Evolutionary conservation across 1,140 invertebrate species (phyloP), one percentile per base, ranked within the genome.

Genomic region (Pectinophora gossypiella): DNA sequence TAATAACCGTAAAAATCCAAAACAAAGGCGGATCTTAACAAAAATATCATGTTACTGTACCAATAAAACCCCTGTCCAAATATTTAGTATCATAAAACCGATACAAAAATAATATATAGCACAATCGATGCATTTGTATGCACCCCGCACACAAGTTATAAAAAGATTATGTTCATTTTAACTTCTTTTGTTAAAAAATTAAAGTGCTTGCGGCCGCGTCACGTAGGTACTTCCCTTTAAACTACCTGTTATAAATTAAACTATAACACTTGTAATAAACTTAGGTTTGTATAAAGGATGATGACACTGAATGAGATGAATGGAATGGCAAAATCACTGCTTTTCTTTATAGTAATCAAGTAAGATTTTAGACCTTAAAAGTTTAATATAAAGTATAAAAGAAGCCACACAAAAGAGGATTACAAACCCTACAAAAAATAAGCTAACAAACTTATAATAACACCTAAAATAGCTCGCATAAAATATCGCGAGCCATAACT

Each of bases 61-160:
- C 72, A 67, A 82, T 83, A 80, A 83, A 79, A 78, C 61, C 68
- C 69, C 59, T 81, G 76, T 86, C 80, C 76, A 86, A 86, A 86
- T 81, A 86, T 86, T 84, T 86, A 71, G 72, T 74, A 72, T 76
- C 74, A 81, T 84, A 86, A 86, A 82, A 79, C 69, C 76, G 59
- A 85, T 84, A 79, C 72, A 66, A 68, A 74, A 66, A 64, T 83
- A 84, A 84, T 80, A 84, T 84, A 84, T 83, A 77, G 76, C 73
- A 67, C 66, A 82, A 84, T 86, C 79, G 67, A 69, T 60, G 54
- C 64, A 77, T 85, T 80, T 73, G 73, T 82, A 85, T 85, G 80
- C 79, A 77, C 54, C 51, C 59, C 59, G 68, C 54, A 69, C 68
- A 68, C 54, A 51, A 54, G 68, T 72, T 81, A 77, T 81, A 83